phyloP scores from a whole-genome alignment of 2,888 invertebrate genomes.

The Drosophila borealis region DNA sequence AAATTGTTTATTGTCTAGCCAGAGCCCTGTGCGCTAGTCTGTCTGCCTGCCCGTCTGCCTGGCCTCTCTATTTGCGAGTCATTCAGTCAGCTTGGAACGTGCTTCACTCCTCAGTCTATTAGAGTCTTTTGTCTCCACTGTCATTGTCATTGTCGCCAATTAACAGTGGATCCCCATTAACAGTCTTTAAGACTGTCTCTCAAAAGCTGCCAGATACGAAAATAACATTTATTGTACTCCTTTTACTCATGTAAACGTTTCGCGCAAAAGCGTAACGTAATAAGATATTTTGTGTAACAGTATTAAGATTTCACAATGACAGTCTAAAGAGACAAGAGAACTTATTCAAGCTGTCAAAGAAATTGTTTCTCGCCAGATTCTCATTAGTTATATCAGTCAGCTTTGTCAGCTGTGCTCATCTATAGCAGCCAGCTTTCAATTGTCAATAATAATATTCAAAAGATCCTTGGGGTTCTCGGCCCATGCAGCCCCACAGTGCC shows the following conservation, averaged over 20 bases:
- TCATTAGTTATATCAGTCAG: too few species aligned
- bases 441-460: slow-evolving; percentile 18
- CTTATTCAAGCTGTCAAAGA: too few species aligned
- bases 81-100: slow-evolving; percentile 52
- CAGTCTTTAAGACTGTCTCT: slow-evolving; percentile 6
- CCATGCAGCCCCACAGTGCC: slow-evolving; percentile 33
- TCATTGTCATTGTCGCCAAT: slow-evolving; percentile 64
- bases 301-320: too few species aligned
- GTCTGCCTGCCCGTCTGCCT: background rate
- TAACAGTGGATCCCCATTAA: slow-evolving; percentile 52
- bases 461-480: slow-evolving; percentile 23
- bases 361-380: too few species aligned
- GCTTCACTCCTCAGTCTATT: slow-evolving; percentile 45
- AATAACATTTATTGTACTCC: background rate
- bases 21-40: slow-evolving; percentile 32
- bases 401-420: too few species aligned
- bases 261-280: too few species aligned
- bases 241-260: background rate
- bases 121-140: slow-evolving; percentile 58
- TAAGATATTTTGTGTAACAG: too few species aligned
- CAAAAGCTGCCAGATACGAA: background rate
- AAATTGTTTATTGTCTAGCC: slow-evolving; percentile 79
- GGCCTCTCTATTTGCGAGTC: slow-evolving; percentile 45
- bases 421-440: background rate
- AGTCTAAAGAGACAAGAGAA: too few species aligned